These are phyloP conservation scores for Scytalopus superciliaris DNA, from an alignment of 2,113 vertebrate genomes.

Conservation along the genomic window DNA sequence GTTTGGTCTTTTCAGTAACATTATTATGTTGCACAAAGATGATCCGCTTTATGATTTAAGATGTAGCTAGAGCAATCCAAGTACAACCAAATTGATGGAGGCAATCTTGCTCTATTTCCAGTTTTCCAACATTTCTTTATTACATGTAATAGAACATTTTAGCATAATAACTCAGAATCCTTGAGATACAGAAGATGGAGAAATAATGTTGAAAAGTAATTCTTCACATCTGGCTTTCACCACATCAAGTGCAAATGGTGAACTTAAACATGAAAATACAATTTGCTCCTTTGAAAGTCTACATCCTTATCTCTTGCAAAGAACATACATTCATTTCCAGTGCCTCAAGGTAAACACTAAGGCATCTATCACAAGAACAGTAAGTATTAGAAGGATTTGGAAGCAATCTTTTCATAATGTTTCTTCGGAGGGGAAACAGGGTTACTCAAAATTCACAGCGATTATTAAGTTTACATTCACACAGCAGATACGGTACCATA, in stretches of 20 bases:
- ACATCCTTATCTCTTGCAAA: constrained; percentile 67
- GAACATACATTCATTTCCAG: constrained; percentile 57
- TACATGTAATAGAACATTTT: constrained; percentile 39
- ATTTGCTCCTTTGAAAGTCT: constrained; percentile 68
- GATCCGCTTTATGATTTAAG: constrained; percentile 7
- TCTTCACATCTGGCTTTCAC: constrained; percentile 64
- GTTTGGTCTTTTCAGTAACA: constrained; percentile 5
- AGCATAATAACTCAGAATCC: constrained; percentile 45
- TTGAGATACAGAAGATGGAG: constrained; percentile 28
- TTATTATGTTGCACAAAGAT: not conserved
- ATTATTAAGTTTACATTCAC: constrained; percentile 72
- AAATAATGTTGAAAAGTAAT: constrained; percentile 68
- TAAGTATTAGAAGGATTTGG: constrained; percentile 66
- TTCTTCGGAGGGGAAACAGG: constrained; percentile 58
- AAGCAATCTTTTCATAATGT: constrained; percentile 72
- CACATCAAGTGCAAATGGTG: constrained; percentile 63
- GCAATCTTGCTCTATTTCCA: constrained; percentile 5
- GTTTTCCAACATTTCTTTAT: constrained; percentile 49
- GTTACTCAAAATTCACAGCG: constrained; percentile 73
- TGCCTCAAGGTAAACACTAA: constrained; percentile 62
- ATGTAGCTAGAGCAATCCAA: not conserved
- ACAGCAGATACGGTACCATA: constrained; percentile 2
- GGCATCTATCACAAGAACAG: constrained; percentile 64
- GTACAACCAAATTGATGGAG: not conserved
- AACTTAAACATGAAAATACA: constrained; percentile 72